Evolutionary conservation across 92 coral and sea anemone genomes (phyloP), one percentile per base, ranked within the genome.

Genomic region (Virgularia gustaviana): DNA sequence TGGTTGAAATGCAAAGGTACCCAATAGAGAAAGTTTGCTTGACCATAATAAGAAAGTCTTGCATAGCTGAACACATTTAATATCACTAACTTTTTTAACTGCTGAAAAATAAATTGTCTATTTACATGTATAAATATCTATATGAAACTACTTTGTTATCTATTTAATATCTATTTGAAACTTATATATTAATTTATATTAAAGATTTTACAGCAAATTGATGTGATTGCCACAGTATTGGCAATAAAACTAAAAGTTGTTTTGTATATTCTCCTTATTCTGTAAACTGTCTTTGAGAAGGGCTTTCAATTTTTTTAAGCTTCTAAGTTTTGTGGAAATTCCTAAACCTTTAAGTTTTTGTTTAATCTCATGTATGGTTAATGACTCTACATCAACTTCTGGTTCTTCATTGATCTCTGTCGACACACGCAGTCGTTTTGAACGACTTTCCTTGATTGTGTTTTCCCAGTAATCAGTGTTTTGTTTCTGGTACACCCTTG

Each of bases 21-120:
- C 83, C 83, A 20, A 41, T 81, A 11, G n/a, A n/a, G n/a, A n/a
- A n/a, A n/a, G n/a, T n/a, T n/a, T n/a, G n/a, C n/a, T n/a, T n/a
- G 45, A 76, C 37, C 37, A 44, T 63, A 65, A 71, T 54, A 22
- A 63, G 37, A 63, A 75, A 68, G 59, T 43, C 80, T 18, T 64
- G 80, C 29, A 73, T 34, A 35, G 34, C 56, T 13, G 60, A 68
- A 24, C 52, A 71, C 24, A 22, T 71, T 49, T 41, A 47, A 47
- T 47, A n/a, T n/a, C n/a, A n/a, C n/a, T n/a, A n/a, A n/a, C n/a
- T n/a, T n/a, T n/a, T n/a, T n/a, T n/a, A n/a, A n/a, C n/a, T n/a
- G n/a, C n/a, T n/a, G n/a, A n/a, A n/a, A n/a, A n/a, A n/a, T n/a
- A n/a, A n/a, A n/a, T n/a, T n/a, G n/a, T n/a, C n/a, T n/a, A n/a